Evolutionary conservation across 2,888 invertebrate genomes (phyloP), one percentile per base, ranked within the genome.

Genomic region (Plebejus anna): DNA sequence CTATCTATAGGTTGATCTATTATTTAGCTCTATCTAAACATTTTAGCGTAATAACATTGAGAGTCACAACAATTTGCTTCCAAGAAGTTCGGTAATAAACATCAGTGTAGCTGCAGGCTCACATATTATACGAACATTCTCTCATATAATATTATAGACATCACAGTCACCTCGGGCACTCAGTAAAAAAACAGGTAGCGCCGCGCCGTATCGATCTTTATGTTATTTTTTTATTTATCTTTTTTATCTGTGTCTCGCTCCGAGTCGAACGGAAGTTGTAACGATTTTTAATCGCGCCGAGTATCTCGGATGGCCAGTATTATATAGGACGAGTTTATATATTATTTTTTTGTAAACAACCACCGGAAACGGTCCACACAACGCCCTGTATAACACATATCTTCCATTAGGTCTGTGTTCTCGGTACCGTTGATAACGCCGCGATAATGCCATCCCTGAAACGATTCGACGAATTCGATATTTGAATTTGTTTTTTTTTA

Each of bases 241-340:
- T 93, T 90, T 93, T 91, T 92, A 91, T 92, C 89, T 89, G 88
- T 86, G 86, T 83, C 90, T 88, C 86, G 88, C 88, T 87, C 87
- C 85, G 87, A 86, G 85, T 85, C 89, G 88, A 93, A 91, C 94
- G 93, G 94, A 94, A 92, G 94, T 92, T 92, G 92, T 91, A 91
- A 92, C 92, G 90, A 92, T 92, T 92, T 92, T 94, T 92, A 92
- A 93, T 93, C 92, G 91, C 87, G 86, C 86, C 90, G 88, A 90
- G 90, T 91, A 92, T 93, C 91, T 91, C 85, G 87, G 85, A 85
- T 85, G 89, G 88, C 87, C 88, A 85, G 90, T 90, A 86, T 51
- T 73, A 73, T 72, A 72, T 72, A 47, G 72, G 72, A 47, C 87
- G 84, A 89, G 89, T 90, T 88, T 89, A 86, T 88, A 87, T 85